Base-by-base conservation (phyloP, 2,888 invertebrate genomes). In the Linnaemya vulpina region DNA sequence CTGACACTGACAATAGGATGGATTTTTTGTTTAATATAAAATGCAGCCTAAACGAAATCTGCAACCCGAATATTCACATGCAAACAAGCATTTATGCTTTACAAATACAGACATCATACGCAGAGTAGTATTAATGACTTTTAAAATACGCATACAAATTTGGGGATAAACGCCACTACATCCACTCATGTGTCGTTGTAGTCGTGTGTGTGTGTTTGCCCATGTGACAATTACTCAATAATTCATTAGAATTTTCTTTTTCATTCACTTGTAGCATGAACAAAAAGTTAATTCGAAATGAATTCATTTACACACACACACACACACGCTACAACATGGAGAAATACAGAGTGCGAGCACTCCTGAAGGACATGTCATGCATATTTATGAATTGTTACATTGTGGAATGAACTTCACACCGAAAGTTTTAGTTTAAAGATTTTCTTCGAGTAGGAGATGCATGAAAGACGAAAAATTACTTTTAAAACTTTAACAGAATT, bases 231-330 rank as follows among this genome's bases (percentile, higher is more conserved):
- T 90, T 90, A 89, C 88, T 90, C 90, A 90, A 90, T 90, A 90
- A 90, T 90, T 90, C 90, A 90, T 90, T 90, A 89, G 88, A 89
- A 89, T 90, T 76, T 90, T 89, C 88, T 89, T 89, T 89, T 88
- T 86, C 88, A 85, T 78, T 71, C 81, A 82, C 65, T 89, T 89
- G 87, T 89, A 88, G 53, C 68, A 67, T 49, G 65, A 78, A 67
- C 53, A 71, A 78, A 85, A 81, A 74, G 43, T 62, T 76, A 76
- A 83, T 80, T 70, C 71, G 46, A 80, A 63, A 70, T 75, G 51
- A 13, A 60, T 62, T 65, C 51, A 70, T 35, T 75, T 43, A 60
- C n/a, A n/a, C 5, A 3, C 7, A 51, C 49, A 22, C 10, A 17
- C 10, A 49, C 22, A 15, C 20, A 63, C 38, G 58, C 15, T 53